Evolutionary conservation across 1,140 invertebrate species (phyloP).

Genomic region (Eubasilissa regina): DNA sequence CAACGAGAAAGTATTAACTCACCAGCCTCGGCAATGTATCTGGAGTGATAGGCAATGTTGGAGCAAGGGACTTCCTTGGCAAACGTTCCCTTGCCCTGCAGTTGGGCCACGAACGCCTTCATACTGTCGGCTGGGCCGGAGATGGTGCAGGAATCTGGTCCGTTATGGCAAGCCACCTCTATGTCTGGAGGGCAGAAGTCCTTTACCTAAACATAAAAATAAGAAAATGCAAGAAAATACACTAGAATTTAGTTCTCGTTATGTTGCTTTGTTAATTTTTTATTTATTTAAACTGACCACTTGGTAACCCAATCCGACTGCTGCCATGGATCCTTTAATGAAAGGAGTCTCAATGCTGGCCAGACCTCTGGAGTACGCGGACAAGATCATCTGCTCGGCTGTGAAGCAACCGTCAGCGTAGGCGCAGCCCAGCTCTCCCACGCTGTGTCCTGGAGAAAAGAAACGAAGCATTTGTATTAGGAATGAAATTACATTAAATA

Average conservation of each 20-base stretch:
- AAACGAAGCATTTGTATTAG: no score
- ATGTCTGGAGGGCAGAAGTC: constrained; percentile 77
- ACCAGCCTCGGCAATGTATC: constrained; percentile 83
- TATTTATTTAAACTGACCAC: constrained; percentile 64
- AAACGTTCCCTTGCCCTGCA: constrained; percentile 84
- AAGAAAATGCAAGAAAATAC: no score
- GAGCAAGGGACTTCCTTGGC: constrained; percentile 86
- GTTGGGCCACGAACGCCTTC: constrained; percentile 78
- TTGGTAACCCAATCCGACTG: constrained; percentile 79
- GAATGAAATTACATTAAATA: neutral
- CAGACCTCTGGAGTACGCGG: constrained; percentile 88
- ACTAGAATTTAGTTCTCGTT: no score
- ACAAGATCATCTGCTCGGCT: constrained; percentile 86
- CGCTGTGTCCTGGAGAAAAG: constrained; percentile 78
- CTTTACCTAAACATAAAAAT: constrained; percentile 66
- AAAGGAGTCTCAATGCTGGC: constrained; percentile 87
- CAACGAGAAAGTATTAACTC: constrained; percentile 47
- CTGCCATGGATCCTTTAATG: constrained; percentile 88
- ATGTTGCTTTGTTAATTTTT: neutral
- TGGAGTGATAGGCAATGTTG: constrained; percentile 90
- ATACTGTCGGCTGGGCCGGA: constrained; percentile 86
- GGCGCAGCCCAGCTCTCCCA: constrained; percentile 90
- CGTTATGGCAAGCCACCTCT: constrained; percentile 91
- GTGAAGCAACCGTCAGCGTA: constrained; percentile 92
- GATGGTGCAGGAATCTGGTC: constrained; percentile 87